Conservation (phyloP, 2,113 vertebrate species). For the Xiphophorus hellerii region DNA sequence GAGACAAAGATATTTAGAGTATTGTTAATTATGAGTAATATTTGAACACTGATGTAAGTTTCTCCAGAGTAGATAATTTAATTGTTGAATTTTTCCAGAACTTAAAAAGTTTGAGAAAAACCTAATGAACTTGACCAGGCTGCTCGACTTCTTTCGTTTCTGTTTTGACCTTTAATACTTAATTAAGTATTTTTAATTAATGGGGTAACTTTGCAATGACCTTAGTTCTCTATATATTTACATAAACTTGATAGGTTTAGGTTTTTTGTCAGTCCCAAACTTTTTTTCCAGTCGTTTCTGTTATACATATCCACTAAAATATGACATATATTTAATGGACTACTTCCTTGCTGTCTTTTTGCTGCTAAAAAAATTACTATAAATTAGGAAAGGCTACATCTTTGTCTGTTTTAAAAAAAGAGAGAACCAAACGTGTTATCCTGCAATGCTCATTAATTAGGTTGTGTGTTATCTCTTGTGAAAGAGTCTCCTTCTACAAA, state of each 20-base stretch:
- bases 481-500: slow-evolving; percentile 8
- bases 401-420: slow-evolving; percentile 23
- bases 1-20: background rate
- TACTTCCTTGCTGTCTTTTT: background rate
- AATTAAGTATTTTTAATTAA: background rate
- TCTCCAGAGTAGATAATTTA: background rate
- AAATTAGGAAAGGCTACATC: slow-evolving; percentile 7
- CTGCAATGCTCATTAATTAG: slow-evolving; percentile 25
- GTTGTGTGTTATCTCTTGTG: slow-evolving; percentile 3
- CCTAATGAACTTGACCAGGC: background rate
- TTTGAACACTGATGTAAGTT: background rate
- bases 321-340: background rate
- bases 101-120: background rate
- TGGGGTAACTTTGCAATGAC: too few species aligned
- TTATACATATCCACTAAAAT: background rate
- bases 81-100: background rate
- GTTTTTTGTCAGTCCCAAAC: background rate
- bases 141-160: background rate
- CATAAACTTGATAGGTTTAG: background rate
- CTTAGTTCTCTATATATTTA: background rate
- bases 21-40: background rate
- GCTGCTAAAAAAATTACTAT: slow-evolving; percentile 2
- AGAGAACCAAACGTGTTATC: slow-evolving; percentile 11
- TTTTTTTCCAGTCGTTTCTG: background rate
- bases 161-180: background rate